Percentiles rank a stretch among this genome's conserved stretches.
These are phyloP conservation scores for Rhinolophus sinicus DNA, from an alignment of 2,113 vertebrate genomes.

Conservation along the genomic window DNA sequence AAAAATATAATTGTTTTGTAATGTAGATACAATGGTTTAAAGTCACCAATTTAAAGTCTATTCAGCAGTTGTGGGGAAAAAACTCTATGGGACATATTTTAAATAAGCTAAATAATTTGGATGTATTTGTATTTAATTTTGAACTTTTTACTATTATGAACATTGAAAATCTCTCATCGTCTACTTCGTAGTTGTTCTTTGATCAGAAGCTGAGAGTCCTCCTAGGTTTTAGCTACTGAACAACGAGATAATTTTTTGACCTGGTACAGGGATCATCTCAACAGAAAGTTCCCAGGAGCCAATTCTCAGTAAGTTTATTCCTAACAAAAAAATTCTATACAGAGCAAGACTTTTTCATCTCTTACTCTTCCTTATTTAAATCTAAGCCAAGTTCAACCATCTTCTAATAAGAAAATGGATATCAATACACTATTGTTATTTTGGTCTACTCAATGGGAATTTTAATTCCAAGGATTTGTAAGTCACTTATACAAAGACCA, in stretches of 20 bases:
- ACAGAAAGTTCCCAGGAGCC: background rate
- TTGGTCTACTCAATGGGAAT: background rate
- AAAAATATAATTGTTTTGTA: conserved; percentile 4
- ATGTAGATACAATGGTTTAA: background rate
- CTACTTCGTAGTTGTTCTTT: background rate
- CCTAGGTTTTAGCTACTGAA: background rate
- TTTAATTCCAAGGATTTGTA: background rate
- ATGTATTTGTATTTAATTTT: background rate
- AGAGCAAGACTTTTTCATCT: background rate
- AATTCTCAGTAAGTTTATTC: background rate
- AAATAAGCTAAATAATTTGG: background rate
- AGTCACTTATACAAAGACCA: background rate
- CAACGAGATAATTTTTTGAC: background rate
- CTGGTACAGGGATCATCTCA: background rate
- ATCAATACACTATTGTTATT: background rate
- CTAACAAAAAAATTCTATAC: background rate
- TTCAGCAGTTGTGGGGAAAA: background rate
- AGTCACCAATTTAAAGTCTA: background rate
- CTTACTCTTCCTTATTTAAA: background rate
- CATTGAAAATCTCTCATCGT: background rate
- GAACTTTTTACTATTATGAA: background rate
- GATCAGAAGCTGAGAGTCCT: background rate
- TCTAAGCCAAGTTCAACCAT: background rate
- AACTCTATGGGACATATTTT: background rate
- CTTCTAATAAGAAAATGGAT: background rate